Percentiles rank a stretch among this genome's conserved stretches.
Evolutionary conservation across 2,113 vertebrate genomes (phyloP).

Genomic region (Orientallactaga bullata): DNA sequence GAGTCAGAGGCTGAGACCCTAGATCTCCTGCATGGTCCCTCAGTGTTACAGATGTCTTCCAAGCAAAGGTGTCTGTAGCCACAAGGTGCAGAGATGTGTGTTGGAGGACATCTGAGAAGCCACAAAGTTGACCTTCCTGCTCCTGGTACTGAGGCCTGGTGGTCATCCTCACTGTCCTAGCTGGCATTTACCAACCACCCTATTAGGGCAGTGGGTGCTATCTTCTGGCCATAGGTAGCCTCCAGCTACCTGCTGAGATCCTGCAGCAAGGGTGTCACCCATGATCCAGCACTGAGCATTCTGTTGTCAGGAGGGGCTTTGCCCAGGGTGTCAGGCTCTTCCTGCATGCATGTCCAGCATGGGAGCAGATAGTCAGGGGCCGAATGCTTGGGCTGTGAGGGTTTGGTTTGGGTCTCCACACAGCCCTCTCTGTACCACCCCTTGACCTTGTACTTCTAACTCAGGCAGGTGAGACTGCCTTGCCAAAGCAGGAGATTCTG

Average conservation of each 20-base stretch:
- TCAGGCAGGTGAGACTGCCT: background rate
- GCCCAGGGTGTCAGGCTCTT: background rate
- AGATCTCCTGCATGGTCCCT: background rate
- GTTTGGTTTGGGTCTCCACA: background rate
- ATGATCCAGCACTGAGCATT: background rate
- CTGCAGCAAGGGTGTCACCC: background rate
- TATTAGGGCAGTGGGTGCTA: too few relatives aligned
- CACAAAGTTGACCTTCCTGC: rapidly evolving
- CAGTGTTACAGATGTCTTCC: background rate
- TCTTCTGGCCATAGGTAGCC: background rate
- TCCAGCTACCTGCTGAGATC: background rate
- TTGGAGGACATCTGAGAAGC: too few relatives aligned
- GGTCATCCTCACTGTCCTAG: rapidly evolving
- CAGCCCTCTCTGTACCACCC: background rate
- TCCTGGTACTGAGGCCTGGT: rapidly evolving
- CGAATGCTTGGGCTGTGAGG: background rate
- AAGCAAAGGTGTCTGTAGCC: background rate
- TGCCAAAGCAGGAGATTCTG: background rate
- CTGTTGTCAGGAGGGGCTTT: background rate
- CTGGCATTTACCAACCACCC: background rate
- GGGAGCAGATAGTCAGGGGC: background rate
- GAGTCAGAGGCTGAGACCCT: too few relatives aligned
- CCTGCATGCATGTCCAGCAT: too few relatives aligned
- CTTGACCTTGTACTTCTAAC: background rate
- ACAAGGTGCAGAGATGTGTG: background rate